Evolutionary conservation across 2,797 vertebrate genomes (phyloP).

Genomic region (Galago senegalensis): DNA sequence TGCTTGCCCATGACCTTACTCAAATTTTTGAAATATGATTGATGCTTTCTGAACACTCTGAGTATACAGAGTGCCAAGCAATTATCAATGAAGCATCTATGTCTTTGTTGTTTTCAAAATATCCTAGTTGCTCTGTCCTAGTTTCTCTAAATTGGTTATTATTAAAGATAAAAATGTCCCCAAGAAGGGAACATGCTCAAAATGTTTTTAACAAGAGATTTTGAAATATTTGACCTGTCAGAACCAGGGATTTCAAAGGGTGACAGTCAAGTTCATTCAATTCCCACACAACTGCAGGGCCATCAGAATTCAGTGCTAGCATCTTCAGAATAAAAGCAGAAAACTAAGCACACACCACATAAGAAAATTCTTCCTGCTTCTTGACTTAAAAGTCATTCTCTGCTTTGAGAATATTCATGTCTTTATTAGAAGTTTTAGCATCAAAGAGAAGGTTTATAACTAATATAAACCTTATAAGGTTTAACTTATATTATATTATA

Average conservation of each 20-base stretch:
- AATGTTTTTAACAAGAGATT: slow-evolving; percentile 74
- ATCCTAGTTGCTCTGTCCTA: slow-evolving; percentile 65
- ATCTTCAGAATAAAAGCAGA: slow-evolving; percentile 44
- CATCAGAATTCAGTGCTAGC: slow-evolving; percentile 5
- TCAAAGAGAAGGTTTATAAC: slow-evolving; percentile 45
- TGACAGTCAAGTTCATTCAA: slow-evolving; percentile 48
- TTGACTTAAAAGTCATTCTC: slow-evolving; percentile 28
- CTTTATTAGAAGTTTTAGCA: slow-evolving; percentile 6
- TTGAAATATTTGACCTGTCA: slow-evolving; percentile 72
- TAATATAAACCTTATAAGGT: not conserved
- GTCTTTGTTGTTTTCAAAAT: slow-evolving; percentile 78
- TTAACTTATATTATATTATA: no score
- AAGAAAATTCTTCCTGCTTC: slow-evolving; percentile 44
- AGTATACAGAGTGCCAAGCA: slow-evolving; percentile 72
- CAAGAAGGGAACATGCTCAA: slow-evolving; percentile 73
- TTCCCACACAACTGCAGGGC: slow-evolving; percentile 62
- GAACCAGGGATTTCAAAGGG: slow-evolving; percentile 65
- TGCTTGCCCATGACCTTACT: slow-evolving; percentile 31
- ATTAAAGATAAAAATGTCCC: slow-evolving; percentile 75
- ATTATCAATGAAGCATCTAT: slow-evolving; percentile 82
- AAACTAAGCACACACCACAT: slow-evolving; percentile 1
- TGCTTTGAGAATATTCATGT: slow-evolving; percentile 40
- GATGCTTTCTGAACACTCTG: slow-evolving; percentile 52
- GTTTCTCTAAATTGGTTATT: slow-evolving; percentile 79
- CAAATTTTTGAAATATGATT: slow-evolving; percentile 75